These are phyloP conservation scores for Lathronympha strigana DNA, from an alignment of 2,888 invertebrate genomes.

Conservation along the genomic window DNA sequence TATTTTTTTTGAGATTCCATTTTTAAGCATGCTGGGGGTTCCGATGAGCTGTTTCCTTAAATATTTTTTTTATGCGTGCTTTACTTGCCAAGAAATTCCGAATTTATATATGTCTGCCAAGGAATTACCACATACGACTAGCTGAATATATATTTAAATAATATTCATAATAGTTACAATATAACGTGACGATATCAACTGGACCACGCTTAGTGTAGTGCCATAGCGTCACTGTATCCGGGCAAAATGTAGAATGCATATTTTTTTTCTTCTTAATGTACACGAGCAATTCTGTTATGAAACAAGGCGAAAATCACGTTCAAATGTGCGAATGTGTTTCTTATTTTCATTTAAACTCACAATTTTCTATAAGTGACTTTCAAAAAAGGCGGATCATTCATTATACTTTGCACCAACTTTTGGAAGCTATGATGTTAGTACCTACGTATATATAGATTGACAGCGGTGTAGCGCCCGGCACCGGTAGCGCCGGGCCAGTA, in stretches of 20 bases:
- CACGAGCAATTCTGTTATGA: not conserved
- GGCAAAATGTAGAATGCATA: conserved; percentile 5
- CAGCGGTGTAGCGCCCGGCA: too few species aligned
- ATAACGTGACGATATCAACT: conserved; percentile 57
- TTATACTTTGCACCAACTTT: not conserved
- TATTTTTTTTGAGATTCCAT: too few species aligned
- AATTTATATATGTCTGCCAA: not conserved
- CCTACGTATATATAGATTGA: too few species aligned
- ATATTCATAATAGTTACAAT: conserved; percentile 62
- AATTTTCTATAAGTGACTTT: too few species aligned
- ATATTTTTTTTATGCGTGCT: too few species aligned
- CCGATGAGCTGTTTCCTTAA: too few species aligned
- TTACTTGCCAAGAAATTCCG: not conserved
- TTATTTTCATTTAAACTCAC: not conserved
- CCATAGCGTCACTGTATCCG: conserved; percentile 24
- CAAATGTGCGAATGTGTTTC: not conserved
- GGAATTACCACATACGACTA: conserved; percentile 16
- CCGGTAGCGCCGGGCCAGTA: too few species aligned
- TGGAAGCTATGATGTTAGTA: too few species aligned
- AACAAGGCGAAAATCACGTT: not conserved
- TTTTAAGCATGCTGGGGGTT: too few species aligned
- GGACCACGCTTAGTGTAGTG: conserved; percentile 55
- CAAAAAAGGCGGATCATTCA: too few species aligned
- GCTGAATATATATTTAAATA: conserved; percentile 63
- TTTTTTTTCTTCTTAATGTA: conserved; percentile 7